These are phyloP conservation scores for Pangasius krempfi DNA, from an alignment of 2,797 vertebrate species.

Conservation along the genomic window DNA sequence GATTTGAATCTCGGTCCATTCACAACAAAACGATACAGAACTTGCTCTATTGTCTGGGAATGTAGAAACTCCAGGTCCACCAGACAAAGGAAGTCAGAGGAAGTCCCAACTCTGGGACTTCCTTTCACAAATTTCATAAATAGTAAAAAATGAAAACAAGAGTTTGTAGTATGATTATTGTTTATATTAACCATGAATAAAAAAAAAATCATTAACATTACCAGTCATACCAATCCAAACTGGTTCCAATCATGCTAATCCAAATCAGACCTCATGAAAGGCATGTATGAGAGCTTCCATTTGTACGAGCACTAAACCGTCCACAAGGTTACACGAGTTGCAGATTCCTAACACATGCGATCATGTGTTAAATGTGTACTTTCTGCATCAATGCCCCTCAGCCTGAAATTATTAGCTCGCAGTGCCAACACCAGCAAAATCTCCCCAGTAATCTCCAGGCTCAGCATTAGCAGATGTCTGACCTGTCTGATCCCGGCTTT, in stretches of 20 bases:
- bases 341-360: slow-evolving; percentile 10
- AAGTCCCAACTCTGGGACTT: neutral
- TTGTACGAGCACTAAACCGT: neutral
- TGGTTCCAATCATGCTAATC: neutral
- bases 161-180: neutral
- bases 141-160: neutral
- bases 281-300: neutral
- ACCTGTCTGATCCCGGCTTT: slow-evolving; percentile 45
- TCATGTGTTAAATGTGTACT: neutral
- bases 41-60: slow-evolving; percentile 50
- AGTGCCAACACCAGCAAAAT: slow-evolving; percentile 14
- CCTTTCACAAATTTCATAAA: neutral
- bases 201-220: neutral
- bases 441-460: slow-evolving; percentile 18
- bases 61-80: neutral
- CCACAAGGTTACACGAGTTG: neutral
- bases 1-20: slow-evolving; percentile 26
- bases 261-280: neutral
- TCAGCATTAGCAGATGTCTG: slow-evolving; percentile 35
- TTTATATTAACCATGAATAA: neutral
- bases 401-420: neutral
- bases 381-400: slow-evolving; percentile 13
- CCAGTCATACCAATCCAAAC: neutral
- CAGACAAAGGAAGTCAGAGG: too few relatives aligned
- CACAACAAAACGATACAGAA: slow-evolving; percentile 36